Evolutionary conservation across 2,113 vertebrate genomes (phyloP), one percentile per base, ranked within the genome.

Genomic region (Pteronura brasiliensis): DNA sequence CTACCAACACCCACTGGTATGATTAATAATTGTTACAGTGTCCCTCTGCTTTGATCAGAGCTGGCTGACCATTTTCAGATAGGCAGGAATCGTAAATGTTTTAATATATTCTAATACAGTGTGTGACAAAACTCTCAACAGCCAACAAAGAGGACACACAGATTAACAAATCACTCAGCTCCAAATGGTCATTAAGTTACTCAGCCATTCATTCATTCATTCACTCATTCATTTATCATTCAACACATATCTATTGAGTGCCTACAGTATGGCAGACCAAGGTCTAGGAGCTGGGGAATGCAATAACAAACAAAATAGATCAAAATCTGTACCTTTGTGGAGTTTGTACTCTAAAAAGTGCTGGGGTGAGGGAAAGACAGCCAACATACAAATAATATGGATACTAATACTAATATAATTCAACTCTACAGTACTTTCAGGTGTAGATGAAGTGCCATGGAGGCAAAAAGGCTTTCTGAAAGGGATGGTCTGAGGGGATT

Each of bases 1-100:
- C 27, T 36, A 36, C 31, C 0, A 0, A 57, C 15, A 21, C 42
- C 63, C 27, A 27, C 61, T 36, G 21, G 23, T 7, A 14, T 4
- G 42, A 85, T 92, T 29, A 77, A 67, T 15, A 1, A 27, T 36
- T 18, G 29, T 11, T 39, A 4, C 23, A 11, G 49, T 36, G 7
- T 17, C 52, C 63, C 13, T 65, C 44, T 7, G 17, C 44, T 34
- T 55, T 18, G 7, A 23, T 15, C 25, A 7, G 34, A 47, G 55
- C 79, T 7, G 0, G 25, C 49, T 36, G 47, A 9, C 74, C 67
- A 15, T 55, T 55, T 65, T 65, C 88, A 65, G 25, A 90, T 7
- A 89, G 13, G n/a, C 20, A 39, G 36, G 52, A 49, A 36, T 18
- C 42, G 63, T 88, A 67, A 65, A 44, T 36, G 18, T 72, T 61